phyloP scores from a whole-genome alignment of 2,113 vertebrate species.

The Pristiophorus japonicus region DNA sequence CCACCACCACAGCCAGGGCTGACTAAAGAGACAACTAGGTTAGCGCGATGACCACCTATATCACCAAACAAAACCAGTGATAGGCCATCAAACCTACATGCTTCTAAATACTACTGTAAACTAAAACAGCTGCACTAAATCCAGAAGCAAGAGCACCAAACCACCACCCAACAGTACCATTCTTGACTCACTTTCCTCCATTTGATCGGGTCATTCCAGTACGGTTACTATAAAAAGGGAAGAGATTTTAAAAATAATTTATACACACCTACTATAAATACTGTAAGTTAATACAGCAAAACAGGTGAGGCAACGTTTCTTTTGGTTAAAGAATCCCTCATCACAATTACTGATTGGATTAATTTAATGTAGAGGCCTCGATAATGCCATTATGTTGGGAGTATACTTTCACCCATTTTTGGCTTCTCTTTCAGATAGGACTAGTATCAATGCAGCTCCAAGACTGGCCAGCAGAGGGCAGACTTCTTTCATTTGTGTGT shows the following conservation, averaged over 20 bases:
- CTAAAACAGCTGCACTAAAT: background rate
- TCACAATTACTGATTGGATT: background rate
- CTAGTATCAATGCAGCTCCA: background rate
- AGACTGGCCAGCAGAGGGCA: background rate
- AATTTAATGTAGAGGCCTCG: background rate
- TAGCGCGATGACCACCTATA: background rate
- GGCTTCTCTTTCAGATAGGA: background rate
- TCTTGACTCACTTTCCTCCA: conserved; percentile 64
- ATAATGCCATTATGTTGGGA: background rate
- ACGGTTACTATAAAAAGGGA: conserved; percentile 59
- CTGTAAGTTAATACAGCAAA: background rate
- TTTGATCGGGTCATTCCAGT: conserved; percentile 55
- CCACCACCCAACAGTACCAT: conserved; percentile 54
- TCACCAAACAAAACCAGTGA: background rate
- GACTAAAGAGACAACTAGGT: background rate
- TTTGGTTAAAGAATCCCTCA: background rate
- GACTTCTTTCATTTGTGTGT: background rate
- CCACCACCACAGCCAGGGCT: background rate
- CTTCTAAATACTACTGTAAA: background rate
- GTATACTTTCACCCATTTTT: background rate
- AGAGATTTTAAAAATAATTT: conserved; percentile 49
- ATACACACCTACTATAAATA: background rate
- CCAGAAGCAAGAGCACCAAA: conserved; percentile 10
- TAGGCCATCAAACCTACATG: background rate
- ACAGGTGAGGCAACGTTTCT: background rate